Percentiles rank a stretch among this genome's conserved stretches.
Conservation (phyloP, 2,113 vertebrate genomes). For the Parus major region DNA sequence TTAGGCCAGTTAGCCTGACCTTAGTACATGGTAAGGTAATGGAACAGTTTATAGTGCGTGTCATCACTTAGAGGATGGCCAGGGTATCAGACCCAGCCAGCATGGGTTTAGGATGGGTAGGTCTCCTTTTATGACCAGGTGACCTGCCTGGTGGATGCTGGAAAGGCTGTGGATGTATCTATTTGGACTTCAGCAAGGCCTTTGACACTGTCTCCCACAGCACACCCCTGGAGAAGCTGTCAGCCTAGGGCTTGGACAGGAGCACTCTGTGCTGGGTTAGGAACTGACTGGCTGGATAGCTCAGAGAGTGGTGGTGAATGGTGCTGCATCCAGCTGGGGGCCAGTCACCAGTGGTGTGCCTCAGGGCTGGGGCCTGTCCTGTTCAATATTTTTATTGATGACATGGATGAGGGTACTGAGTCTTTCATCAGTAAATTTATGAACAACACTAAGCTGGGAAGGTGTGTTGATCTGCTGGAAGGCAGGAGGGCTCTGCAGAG, state of each 20-base stretch:
- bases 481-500: background rate
- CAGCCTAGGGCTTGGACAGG: background rate
- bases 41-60: background rate
- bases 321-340: too few relatives aligned
- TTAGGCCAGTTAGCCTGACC: background rate
- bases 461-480: background rate
- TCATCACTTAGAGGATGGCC: background rate
- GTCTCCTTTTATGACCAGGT: background rate
- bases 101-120: background rate
- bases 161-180: background rate
- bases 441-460: too few relatives aligned
- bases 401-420: too few relatives aligned
- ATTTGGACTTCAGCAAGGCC: background rate
- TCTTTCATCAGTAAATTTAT: too few relatives aligned
- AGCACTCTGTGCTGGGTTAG: background rate
- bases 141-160: background rate
- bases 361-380: too few relatives aligned
- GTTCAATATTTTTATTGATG: too few relatives aligned
- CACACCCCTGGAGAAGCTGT: background rate
- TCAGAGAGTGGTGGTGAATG: too few relatives aligned
- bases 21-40: background rate
- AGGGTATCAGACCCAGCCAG: background rate
- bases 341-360: too few relatives aligned
- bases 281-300: background rate
- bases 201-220: background rate